Evolutionary conservation across 2,797 vertebrate genomes (phyloP), one percentile per base, ranked within the genome.

Genomic region (Tokudaia tokunoshimensis): DNA sequence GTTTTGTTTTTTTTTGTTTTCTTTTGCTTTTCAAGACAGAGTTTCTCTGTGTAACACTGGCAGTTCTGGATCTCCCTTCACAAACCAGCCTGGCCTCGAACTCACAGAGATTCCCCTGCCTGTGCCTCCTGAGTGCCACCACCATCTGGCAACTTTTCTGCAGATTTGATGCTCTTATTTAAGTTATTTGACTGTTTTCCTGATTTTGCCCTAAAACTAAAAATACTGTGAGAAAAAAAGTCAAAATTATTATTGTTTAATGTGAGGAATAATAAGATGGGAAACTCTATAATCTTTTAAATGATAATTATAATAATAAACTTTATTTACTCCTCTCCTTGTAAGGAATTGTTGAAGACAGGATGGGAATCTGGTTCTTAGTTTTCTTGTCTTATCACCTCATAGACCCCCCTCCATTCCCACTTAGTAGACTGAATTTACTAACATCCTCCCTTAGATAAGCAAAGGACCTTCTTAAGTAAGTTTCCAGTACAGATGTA

Each of bases 371-470:
- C 85, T 96, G 89, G 19, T 90, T 92, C 59, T 88, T 50, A 93
- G 93, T 94, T 96, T 96, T 93, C 79, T 95, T 95, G 50, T 37
- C 82, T 89, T 92, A 89, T 96, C 63, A 94, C 75, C 59, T 76
- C 37, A 80, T 93, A 96, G 91, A 90, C 59, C 3, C 94, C 52
- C 9, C 52, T 9, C 10, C 12, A 41, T 12, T 11, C 95, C 24
- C 14, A 52, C 34, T 94, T 94, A 92, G 88, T 82, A 92, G 59
- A 67, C 70, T 84, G 78, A 83, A 65, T 94, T 74, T 86, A 80
- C 79, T 50, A 92, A 92, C 92, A 59, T 9, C 1, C 19, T 19
- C 17, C 2, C 37, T 50, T 34, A n/a, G 47, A 17, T 57, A 47
- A 44, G 22, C 55, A 59, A 76, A 67, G 2, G 37, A 19, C 6